Conservation (phyloP, 2,113 vertebrate genomes). For the Pimephales promelas region DNA sequence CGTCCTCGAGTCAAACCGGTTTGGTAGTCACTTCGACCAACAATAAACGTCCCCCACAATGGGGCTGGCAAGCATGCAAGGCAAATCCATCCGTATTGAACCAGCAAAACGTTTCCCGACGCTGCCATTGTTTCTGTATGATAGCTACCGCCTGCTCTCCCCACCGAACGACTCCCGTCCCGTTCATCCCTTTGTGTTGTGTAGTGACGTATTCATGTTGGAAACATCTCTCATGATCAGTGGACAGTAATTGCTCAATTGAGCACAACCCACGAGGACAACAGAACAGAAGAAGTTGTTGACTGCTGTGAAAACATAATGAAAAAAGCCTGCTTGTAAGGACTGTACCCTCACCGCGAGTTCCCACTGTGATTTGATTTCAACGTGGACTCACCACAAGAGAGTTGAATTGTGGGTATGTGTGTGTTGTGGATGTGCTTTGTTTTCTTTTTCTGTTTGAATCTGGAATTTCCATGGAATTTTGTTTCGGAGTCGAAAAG, state of each 20-base stretch:
- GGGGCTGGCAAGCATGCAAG: neutral
- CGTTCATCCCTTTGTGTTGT: conserved; percentile 30
- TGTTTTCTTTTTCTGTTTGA: conserved; percentile 8
- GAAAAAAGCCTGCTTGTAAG: conserved; percentile 1
- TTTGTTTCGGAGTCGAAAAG: neutral
- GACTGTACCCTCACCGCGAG: conserved; percentile 1
- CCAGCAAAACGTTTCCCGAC: neutral
- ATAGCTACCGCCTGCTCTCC: conserved; percentile 35
- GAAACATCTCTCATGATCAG: conserved; percentile 25
- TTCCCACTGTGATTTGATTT: conserved; percentile 37
- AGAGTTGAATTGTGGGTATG: conserved; percentile 13
- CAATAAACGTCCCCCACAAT: conserved; percentile 14
- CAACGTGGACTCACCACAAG: conserved; percentile 3
- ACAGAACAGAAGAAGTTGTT: neutral
- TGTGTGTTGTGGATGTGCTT: conserved; percentile 1
- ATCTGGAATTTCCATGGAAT: neutral
- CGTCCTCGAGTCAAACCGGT: neutral
- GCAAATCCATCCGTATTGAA: conserved; percentile 9
- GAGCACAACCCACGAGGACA: conserved; percentile 21
- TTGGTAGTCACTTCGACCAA: conserved; percentile 16
- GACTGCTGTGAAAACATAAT: conserved; percentile 15
- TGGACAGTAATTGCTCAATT: conserved; percentile 28
- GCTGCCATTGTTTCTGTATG: conserved; percentile 31
- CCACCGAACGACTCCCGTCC: neutral
- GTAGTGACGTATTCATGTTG: conserved; percentile 33